phyloP scores from a whole-genome alignment of 2,113 vertebrate species.

The Camarhynchus parvulus region DNA sequence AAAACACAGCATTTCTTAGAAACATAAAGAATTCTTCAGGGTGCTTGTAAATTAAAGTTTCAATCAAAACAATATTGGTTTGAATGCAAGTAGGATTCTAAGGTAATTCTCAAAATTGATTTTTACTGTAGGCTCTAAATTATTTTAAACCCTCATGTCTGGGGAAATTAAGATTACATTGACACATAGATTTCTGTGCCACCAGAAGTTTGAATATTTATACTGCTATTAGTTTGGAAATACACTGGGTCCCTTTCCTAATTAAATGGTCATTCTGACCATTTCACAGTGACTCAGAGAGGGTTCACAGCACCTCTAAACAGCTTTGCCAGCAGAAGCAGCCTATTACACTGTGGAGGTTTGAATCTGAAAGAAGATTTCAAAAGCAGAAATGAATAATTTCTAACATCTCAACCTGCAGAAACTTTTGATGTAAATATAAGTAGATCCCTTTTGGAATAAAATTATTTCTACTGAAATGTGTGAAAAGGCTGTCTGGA shows the following conservation, averaged over 20 bases:
- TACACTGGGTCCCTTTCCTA: neutral
- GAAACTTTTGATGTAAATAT: neutral
- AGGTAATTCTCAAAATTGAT: neutral
- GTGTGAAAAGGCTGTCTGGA: neutral
- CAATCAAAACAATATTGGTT: neutral
- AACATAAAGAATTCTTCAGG: neutral
- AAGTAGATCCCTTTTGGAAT: neutral
- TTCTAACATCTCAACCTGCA: neutral
- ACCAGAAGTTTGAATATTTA: neutral
- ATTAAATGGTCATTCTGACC: neutral
- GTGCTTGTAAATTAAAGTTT: neutral
- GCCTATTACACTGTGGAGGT: neutral
- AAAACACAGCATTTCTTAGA: neutral
- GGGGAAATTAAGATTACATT: slow-evolving; percentile 20
- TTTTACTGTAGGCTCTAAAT: slow-evolving; percentile 10
- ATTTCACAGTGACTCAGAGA: neutral
- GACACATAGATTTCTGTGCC: neutral
- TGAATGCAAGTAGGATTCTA: neutral
- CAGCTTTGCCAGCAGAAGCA: neutral
- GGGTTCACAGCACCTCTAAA: neutral
- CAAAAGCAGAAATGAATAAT: neutral
- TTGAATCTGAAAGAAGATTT: neutral
- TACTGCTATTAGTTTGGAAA: neutral
- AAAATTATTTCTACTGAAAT: neutral
- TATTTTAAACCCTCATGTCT: neutral